These are phyloP conservation scores for Rhadinocentrus ornatus DNA, from an alignment of 2,797 vertebrate species.

Conservation along the genomic window DNA sequence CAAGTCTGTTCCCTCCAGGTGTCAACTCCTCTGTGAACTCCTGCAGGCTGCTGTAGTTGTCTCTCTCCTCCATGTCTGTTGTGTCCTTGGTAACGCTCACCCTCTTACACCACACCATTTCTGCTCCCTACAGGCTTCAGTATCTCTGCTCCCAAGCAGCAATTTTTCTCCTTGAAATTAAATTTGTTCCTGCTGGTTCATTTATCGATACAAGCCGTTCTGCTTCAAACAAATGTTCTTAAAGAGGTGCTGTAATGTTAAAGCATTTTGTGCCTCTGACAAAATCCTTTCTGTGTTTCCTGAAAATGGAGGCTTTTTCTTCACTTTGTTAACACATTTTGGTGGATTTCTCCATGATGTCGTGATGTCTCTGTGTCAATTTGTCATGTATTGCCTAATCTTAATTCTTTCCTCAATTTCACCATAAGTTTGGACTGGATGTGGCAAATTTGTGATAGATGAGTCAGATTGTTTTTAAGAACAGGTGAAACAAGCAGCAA, in stretches of 20 bases:
- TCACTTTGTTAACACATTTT: conserved; percentile 11
- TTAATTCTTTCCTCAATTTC: conserved; percentile 4
- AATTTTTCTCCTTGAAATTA: conserved; percentile 69
- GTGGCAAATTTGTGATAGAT: conserved; percentile 18
- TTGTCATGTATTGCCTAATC: conserved; percentile 24
- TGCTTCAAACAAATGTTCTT: conserved; percentile 44
- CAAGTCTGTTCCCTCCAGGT: conserved; percentile 42
- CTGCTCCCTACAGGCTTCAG: conserved; percentile 46
- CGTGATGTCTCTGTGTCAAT: conserved; percentile 9
- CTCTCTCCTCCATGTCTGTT: conserved; percentile 55
- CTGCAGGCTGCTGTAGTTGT: conserved; percentile 67
- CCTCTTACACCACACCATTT: conserved; percentile 33
- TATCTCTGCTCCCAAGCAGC: conserved; percentile 47
- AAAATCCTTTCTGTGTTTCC: conserved; percentile 17
- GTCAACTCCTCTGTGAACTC: conserved; percentile 65
- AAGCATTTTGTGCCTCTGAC: conserved; percentile 11
- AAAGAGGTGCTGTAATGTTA: conserved; percentile 18
- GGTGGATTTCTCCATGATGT: conserved; percentile 14
- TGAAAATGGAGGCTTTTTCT: conserved; percentile 7
- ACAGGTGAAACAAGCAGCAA: conserved; percentile 7
- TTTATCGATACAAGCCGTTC: conserved; percentile 44
- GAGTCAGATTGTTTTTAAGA: conserved; percentile 24
- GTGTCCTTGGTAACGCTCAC: conserved; percentile 51
- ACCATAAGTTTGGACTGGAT: conserved; percentile 18
- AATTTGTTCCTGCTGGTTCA: conserved; percentile 60